Evolutionary conservation across 2,888 invertebrate species (phyloP), one percentile per base, ranked within the genome.

Genomic region (Scrobipalpa atriplicella): DNA sequence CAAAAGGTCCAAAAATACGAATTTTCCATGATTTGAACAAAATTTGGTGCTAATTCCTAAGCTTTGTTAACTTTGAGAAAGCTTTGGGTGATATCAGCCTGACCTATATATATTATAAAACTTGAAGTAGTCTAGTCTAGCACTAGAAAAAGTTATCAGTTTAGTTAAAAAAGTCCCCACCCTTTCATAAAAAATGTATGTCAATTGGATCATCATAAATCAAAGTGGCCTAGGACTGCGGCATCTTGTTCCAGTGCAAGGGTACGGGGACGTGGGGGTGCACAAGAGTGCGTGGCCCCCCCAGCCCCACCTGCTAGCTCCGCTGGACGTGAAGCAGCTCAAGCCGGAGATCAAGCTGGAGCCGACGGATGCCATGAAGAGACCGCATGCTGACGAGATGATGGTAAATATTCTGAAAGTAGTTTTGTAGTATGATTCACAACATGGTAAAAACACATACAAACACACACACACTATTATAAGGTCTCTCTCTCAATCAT

Each of bases 291-390:
- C 86, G 2, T 92, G 92, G 92, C 87, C 90, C 0, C 90, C 89
- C 0, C 92, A 92, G 73, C 87, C 89, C 0, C 92, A 92, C 69
- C 73, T 91, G 6, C 77, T 92, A 66, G 85, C 91, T 0, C 90
- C 91, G 0, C 77, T 91, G 0, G 92, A 92, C 68, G 73, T 90
- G 70, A 92, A 92, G 65, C 90, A 92, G 47, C 82, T 89, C 2
- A 92, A 92, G 71, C 90, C 92, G 0, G 92, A 92, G 77, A 92
- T 92, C 68, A 92, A 92, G 74, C 75, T 92, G 6, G 92, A 92
- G 73, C 92, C 92, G 0, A 76, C 86, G 0, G 92, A 92, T 64
- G 80, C 87, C 16, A 91, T 89, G 67, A 92, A 92, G 70, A 74
- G 92, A 73, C 82, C 89, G 1, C 92, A 92, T 72, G 89, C 89